Evolutionary conservation across 2,113 vertebrate species (phyloP).

Genomic region (Callaeas wilsoni): DNA sequence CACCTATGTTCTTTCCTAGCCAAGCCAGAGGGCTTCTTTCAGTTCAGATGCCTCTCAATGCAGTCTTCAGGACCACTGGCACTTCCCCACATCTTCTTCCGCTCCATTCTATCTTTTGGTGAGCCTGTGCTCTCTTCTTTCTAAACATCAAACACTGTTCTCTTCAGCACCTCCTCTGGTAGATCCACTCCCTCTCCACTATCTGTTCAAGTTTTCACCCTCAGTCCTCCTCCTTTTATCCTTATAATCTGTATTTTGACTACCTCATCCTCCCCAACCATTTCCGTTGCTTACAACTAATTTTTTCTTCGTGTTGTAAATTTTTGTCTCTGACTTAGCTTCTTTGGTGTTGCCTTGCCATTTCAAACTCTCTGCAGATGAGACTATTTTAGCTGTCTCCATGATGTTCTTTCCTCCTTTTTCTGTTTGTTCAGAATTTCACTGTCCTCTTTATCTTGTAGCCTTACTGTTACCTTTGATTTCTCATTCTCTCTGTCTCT

Average conservation of each 20-base stretch:
- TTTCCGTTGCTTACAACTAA: background rate
- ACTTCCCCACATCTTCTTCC: background rate
- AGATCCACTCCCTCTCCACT: background rate
- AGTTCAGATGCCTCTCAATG: background rate
- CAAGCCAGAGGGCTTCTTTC: background rate
- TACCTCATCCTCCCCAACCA: background rate
- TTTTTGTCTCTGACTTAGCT: background rate
- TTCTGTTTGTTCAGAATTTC: background rate
- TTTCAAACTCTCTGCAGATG: background rate
- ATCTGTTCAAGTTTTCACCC: background rate
- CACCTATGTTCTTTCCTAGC: background rate
- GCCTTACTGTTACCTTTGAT: background rate
- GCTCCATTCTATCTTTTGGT: background rate
- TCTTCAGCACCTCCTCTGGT: background rate
- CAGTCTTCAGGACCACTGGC: background rate
- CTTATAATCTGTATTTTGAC: conserved; percentile 8
- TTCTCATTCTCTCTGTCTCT: background rate
- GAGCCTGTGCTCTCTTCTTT: background rate
- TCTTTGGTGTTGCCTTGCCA: background rate
- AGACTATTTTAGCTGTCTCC: background rate
- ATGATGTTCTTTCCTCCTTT: background rate
- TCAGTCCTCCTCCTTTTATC: background rate
- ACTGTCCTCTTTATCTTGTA: background rate
- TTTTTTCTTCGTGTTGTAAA: background rate
- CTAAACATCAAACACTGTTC: background rate